These are phyloP conservation scores for Macrotis lagotis DNA, from an alignment of 2,113 vertebrate species.

Conservation along the genomic window DNA sequence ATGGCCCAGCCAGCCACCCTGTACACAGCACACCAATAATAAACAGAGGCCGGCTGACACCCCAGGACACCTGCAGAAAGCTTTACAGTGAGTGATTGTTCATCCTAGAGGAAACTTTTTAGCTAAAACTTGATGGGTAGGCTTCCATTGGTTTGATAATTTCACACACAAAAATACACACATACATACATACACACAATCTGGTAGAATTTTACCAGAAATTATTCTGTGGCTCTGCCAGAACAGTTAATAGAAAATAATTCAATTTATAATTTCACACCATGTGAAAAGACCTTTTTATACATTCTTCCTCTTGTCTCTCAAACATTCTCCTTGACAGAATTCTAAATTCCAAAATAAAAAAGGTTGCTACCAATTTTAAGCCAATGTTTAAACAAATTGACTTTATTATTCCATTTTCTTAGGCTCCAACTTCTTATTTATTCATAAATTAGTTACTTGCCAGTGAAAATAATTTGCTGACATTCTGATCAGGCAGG, in stretches of 20 bases:
- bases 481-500: conserved; percentile 64
- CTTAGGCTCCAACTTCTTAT: conserved; percentile 49
- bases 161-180: conserved; percentile 15
- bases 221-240: conserved; percentile 48
- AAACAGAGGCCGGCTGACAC: conserved; percentile 89
- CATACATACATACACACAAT: rapidly evolving
- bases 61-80: conserved; percentile 88
- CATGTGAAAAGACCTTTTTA: conserved; percentile 48
- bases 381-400: conserved; percentile 25
- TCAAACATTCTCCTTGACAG: neutral
- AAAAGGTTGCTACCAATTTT: conserved; percentile 50
- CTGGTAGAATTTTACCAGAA: neutral
- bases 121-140: conserved; percentile 37
- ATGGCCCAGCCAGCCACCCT: conserved; percentile 86
- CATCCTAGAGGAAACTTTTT: conserved; percentile 62
- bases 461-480: conserved; percentile 75
- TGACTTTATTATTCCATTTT: conserved; percentile 65
- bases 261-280: neutral
- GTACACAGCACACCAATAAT: conserved; percentile 86
- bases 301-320: neutral
- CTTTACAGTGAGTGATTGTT: conserved; percentile 89
- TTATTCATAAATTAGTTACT: conserved; percentile 72
- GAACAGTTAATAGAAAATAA: conserved; percentile 34
- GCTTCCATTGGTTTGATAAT: conserved; percentile 26
- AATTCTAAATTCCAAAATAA: conserved; percentile 46